Base-by-base conservation (phyloP, 2,113 vertebrate genomes). In the human (Homo sapiens) region DNA sequence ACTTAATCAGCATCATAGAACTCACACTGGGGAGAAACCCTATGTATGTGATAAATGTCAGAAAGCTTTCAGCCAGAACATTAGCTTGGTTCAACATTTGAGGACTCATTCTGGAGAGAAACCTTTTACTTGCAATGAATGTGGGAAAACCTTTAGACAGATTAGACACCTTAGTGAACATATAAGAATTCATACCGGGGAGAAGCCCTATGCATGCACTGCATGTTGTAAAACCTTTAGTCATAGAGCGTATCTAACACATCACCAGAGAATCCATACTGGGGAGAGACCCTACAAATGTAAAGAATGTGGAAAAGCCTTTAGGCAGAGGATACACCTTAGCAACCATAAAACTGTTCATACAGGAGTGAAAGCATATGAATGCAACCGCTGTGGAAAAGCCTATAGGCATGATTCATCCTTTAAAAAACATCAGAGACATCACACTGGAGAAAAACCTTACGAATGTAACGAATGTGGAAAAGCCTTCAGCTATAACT, bases 31-130 rank as follows among this genome's bases (percentile, higher is more conserved):
- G 22, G 98, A 98, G 85, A 98, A 98, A 87, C 98, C 95, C 2
- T 97, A 96, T 16, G 84, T 76, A 9, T 98, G 97, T 83, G 97
- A 98, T 55, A 97, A 97, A 64, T 98, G 98, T 96, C 97, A 97
- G 72, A 98, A 97, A 93, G 97, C 97, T 80, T 98, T 98, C 85
- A 98, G 97, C 73, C 97, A 98, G 93, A 97, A 98, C 81, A 97
- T 97, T 83, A 97, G 97, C 85, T 96, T 98, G 97, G 97, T 97
- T 79, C 97, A 97, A 5, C 97, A 98, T 81, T 32, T 98, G 94
- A 97, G 97, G 90, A 98, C 96, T 78, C 98, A 98, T 96, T 98
- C 98, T 94, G 98, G 97, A 94, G 98, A 98, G 70, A 98, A 98
- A 43, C 97, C 96, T 8, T 98, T 97, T 86, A 96, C 90, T 2